phyloP scores from a whole-genome alignment of 2,888 invertebrate species.

The Platynereis dumerilii region DNA sequence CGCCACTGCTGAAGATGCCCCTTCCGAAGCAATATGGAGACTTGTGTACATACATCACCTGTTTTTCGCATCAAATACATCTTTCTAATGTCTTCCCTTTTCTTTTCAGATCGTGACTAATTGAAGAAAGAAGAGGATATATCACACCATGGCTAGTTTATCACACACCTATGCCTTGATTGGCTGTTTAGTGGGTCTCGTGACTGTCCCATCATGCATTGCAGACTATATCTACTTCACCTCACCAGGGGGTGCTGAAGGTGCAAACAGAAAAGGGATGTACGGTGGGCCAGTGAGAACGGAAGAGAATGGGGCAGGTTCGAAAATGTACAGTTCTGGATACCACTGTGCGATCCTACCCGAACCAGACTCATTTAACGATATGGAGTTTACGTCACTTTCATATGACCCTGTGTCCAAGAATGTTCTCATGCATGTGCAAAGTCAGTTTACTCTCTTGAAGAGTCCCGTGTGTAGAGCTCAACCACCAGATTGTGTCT shows the following conservation, averaged over 20 bases:
- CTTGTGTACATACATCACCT: too few species aligned
- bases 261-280: neutral
- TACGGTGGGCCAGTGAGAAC: neutral
- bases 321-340: slow-evolving; percentile 1
- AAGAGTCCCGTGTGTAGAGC: neutral
- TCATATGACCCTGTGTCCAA: slow-evolving; percentile 5
- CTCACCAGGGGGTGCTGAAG: slow-evolving; percentile 1
- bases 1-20: too few species aligned
- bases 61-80: too few species aligned
- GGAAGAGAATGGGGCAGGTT: neutral
- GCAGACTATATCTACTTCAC: slow-evolving; percentile 5
- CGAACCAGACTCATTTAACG: neutral
- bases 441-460: neutral
- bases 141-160: neutral
- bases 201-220: neutral
- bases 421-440: neutral
- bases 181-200: neutral
- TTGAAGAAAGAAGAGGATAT: too few species aligned
- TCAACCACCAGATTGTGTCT: neutral
- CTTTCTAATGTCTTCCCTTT: too few species aligned
- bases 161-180: neutral
- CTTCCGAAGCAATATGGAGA: too few species aligned
- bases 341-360: slow-evolving; percentile 2
- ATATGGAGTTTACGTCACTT: neutral
- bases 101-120: too few species aligned